Evolutionary conservation across 2,888 invertebrate species (phyloP).

Genomic region (Acanthopleura granulata): DNA sequence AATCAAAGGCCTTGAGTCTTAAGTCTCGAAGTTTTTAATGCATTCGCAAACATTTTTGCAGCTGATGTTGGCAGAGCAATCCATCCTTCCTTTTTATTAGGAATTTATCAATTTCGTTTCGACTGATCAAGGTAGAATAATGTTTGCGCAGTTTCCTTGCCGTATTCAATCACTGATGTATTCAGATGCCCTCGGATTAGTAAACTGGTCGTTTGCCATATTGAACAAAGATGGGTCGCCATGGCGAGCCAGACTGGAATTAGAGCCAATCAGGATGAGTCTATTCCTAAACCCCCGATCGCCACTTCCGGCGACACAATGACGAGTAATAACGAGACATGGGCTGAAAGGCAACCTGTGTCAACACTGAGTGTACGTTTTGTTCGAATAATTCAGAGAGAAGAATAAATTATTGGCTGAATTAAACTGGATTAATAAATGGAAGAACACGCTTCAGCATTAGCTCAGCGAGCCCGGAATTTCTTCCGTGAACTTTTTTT

Average conservation of each 20-base stretch:
- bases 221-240: not conserved
- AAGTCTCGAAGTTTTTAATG: not conserved
- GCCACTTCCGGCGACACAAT: conserved; percentile 1
- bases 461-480: no score
- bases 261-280: not conserved
- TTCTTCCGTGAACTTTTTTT: no score
- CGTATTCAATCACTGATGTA: conserved; percentile 4
- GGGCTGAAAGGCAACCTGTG: not conserved
- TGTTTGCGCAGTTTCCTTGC: not conserved
- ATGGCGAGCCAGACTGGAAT: not conserved
- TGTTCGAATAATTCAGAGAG: no score
- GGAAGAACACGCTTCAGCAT: not conserved
- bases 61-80: conserved; percentile 5
- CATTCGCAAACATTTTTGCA: conserved; percentile 5
- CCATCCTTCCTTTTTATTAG: not conserved
- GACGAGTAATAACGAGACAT: not conserved
- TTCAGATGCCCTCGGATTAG: not conserved
- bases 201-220: not conserved
- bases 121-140: not conserved
- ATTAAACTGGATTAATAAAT: conserved; percentile 4
- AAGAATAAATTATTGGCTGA: not conserved
- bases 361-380: not conserved
- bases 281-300: not conserved
- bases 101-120: conserved; percentile 6
- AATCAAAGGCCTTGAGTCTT: no score